Base-by-base conservation (phyloP, 30 jellyfish, hydroid and myxozoan species). In the Turritopsis rubra region DNA sequence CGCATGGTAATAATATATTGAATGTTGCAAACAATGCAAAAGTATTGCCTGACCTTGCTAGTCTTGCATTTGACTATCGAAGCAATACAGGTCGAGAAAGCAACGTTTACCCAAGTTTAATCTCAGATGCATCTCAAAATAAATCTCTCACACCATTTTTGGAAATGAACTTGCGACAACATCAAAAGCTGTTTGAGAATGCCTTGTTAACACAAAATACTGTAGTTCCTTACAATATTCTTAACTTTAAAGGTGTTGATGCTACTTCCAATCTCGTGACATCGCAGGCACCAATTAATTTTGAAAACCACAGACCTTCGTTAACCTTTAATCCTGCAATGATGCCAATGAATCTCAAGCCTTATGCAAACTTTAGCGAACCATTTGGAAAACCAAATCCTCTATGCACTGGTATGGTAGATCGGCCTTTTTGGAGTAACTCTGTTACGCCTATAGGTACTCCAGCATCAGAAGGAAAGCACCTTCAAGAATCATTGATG, bases 121-220 rank as follows among this genome's bases (percentile, higher is more conserved):
- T 74, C 21, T 9, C 82, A 7, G 82, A 74, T 23, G 0, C 72
- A 8, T 74, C 28, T 74, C 82, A 74, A 29, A 26, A 29, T 24
- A 74, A 74, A 74, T 21, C 41, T 16, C 24, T 74, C 13, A 24
- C 53, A 20, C 82, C 82, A 23, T 29, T 74, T 23, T 20, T 74
- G 82, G 82, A 74, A 30, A 74, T 74, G 82, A 74, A 74, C 65
- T 29, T 74, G 65, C 53, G 82, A 30, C 54, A 66, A 66, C 77
- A 68, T 23, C 77, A 68, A 27, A 23, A 68, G 31, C 9, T 68
- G 77, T 27, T 68, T n/a, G 77, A 68, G 30, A 68, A 23, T n/a
- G 77, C 77, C 30, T n/a, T 68, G 77, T 22, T 68, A 7, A n/a
- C 77, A 8, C 77, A 68, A 68, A 68, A 27, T 27, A 68, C 28